Evolutionary conservation across 2,797 vertebrate genomes (phyloP).

Genomic region (Borostomias antarcticus): DNA sequence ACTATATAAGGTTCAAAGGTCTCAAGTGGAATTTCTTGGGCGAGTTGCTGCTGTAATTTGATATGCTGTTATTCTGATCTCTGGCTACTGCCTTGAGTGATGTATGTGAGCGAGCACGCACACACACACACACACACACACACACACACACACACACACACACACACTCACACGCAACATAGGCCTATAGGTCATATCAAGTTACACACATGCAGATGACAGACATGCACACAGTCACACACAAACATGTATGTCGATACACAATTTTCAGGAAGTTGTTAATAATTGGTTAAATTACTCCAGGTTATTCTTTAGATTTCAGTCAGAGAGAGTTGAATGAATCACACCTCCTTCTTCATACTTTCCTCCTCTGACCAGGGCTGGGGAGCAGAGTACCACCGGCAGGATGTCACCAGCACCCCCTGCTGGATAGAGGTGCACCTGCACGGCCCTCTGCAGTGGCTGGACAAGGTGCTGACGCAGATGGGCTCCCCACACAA

Average conservation of each 20-base stretch:
- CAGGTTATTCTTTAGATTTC: too few relatives aligned
- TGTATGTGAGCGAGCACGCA: constrained; percentile 21
- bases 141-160: background rate
- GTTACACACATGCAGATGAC: background rate
- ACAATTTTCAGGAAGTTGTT: too few relatives aligned
- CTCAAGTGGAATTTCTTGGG: constrained; percentile 15
- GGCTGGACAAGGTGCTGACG: constrained; percentile 97
- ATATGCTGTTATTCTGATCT: constrained; percentile 37
- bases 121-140: constrained; percentile 21
- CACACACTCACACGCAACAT: constrained; percentile 3
- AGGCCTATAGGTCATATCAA: background rate
- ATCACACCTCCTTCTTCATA: background rate
- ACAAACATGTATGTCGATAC: background rate
- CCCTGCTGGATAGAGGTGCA: constrained; percentile 99
- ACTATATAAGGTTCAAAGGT: background rate
- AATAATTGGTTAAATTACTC: constrained; percentile 11
- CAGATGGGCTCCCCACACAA: constrained; percentile 98
- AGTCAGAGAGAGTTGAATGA: too few relatives aligned
- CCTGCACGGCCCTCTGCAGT: constrained; percentile 94
- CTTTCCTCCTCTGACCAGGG: constrained; percentile 74
- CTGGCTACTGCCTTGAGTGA: constrained; percentile 18
- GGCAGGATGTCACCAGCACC: constrained; percentile 97
- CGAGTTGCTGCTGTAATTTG: constrained; percentile 30
- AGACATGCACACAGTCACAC: background rate
- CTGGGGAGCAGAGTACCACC: constrained; percentile 98